Conservation (phyloP, 2,113 vertebrate genomes). For the Notothenia coriiceps region DNA sequence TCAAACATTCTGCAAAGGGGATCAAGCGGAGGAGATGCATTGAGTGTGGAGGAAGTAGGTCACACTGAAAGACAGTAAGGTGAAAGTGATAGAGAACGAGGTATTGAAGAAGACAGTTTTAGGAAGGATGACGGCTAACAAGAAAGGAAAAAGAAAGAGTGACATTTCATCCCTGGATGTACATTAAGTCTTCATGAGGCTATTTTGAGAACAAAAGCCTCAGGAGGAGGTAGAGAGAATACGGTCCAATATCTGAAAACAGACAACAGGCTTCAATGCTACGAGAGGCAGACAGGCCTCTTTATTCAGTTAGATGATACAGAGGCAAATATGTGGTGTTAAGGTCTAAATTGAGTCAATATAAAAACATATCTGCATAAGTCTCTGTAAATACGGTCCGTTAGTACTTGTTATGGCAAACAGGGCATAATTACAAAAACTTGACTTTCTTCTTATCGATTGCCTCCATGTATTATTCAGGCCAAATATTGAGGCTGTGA, state of each 20-base stretch:
- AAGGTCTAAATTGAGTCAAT: not conserved
- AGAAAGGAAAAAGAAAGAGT: slow-evolving; percentile 7
- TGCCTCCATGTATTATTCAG: slow-evolving; percentile 74
- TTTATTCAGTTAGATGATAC: slow-evolving; percentile 1
- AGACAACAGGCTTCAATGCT: slow-evolving; percentile 11
- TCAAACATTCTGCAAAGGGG: slow-evolving; percentile 92
- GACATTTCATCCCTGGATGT: slow-evolving; percentile 43
- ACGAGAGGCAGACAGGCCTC: slow-evolving; percentile 1
- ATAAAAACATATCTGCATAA: not conserved
- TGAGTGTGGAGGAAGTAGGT: not conserved
- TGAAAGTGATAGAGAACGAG: slow-evolving; percentile 1
- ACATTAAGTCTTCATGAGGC: slow-evolving; percentile 72
- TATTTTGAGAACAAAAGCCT: slow-evolving; percentile 19
- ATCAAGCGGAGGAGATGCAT: slow-evolving; percentile 39
- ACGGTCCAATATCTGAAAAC: slow-evolving; percentile 34
- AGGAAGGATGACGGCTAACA: slow-evolving; percentile 2
- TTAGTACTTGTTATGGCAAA: slow-evolving; percentile 35
- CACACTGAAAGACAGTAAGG: slow-evolving; percentile 22
- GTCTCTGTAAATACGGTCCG: not conserved
- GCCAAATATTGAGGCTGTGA: slow-evolving; percentile 42
- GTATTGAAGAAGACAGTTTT: slow-evolving; percentile 1
- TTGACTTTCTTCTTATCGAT: slow-evolving; percentile 67
- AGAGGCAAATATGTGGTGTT: not conserved
- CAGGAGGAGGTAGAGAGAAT: slow-evolving; percentile 14
- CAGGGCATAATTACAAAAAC: slow-evolving; percentile 40